These are phyloP conservation scores for Haliclona indistincta DNA, from an alignment of 37 sponge, comb jelly and placozoan genomes.

Conservation along the genomic window DNA sequence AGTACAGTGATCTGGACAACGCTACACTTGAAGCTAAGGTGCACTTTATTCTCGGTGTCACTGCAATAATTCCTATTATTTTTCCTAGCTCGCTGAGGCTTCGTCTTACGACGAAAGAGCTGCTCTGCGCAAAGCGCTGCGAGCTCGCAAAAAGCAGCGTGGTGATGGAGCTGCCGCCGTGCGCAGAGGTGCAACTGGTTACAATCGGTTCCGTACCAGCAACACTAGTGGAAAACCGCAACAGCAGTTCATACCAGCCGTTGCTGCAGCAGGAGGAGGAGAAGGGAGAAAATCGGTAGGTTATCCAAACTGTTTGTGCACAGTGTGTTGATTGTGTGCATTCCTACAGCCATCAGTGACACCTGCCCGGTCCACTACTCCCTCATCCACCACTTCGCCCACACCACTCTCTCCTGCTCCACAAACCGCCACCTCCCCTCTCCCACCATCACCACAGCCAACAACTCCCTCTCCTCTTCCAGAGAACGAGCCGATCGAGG, in stretches of 20 bases:
- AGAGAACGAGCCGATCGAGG: conserved; percentile 28
- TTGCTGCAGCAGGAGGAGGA: background rate
- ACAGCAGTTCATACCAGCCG: no score
- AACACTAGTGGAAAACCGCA: background rate
- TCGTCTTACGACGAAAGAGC: conserved; percentile 75
- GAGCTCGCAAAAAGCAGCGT: conserved; percentile 50
- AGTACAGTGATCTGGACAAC: no score
- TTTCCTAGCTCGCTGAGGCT: conserved; percentile 58
- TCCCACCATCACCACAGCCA: background rate
- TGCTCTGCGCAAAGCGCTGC: conserved; percentile 48
- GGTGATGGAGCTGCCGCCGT: background rate
- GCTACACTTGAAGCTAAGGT: no score
- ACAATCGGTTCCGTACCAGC: conserved; percentile 58
- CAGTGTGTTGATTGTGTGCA: no score
- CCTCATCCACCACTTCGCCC: conserved; percentile 12
- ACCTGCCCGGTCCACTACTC: no score
- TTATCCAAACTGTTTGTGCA: no score
- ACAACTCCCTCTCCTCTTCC: background rate
- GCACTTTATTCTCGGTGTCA: no score
- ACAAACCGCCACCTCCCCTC: background rate
- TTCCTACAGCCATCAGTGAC: no score
- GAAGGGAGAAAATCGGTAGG: no score
- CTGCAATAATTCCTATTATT: no score
- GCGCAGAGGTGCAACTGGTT: conserved; percentile 38
- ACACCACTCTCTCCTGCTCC: conserved; percentile 8